Percentiles rank a stretch among this genome's conserved stretches.
phyloP scores from a whole-genome alignment of 2,113 vertebrate species.

The Etia nguti region DNA sequence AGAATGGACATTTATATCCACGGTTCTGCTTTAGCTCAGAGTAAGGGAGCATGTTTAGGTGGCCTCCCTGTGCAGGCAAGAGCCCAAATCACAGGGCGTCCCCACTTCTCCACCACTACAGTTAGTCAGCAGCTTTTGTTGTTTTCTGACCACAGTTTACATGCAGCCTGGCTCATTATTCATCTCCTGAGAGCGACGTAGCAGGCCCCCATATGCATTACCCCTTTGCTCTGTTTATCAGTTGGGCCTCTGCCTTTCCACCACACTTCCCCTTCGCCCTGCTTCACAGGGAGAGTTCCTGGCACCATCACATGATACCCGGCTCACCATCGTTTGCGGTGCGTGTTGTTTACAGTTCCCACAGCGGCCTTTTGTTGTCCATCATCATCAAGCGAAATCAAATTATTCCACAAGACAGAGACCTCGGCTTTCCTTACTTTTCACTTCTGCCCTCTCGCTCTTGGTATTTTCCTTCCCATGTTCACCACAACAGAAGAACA shows the following conservation, averaged over 20 bases:
- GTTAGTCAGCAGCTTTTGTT: constrained; percentile 72
- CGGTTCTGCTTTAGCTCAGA: constrained; percentile 1
- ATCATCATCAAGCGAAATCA: constrained; percentile 39
- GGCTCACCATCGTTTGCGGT: constrained; percentile 40
- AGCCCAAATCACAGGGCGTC: constrained; percentile 46
- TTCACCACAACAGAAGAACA: constrained; percentile 20
- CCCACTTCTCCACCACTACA: constrained; percentile 44
- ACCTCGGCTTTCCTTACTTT: background rate
- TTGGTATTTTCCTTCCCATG: background rate
- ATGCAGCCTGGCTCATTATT: constrained; percentile 59
- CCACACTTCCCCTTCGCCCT: constrained; percentile 30
- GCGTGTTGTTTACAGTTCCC: constrained; percentile 56
- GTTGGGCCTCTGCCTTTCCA: constrained; percentile 50
- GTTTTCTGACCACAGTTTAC: constrained; percentile 71
- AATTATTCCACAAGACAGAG: constrained; percentile 31
- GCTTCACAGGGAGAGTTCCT: constrained; percentile 44
- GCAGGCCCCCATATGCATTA: constrained; percentile 42
- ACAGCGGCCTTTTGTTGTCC: constrained; percentile 37
- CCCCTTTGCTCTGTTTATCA: constrained; percentile 62
- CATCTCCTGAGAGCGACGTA: constrained; percentile 49
- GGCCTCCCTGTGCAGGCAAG: constrained; percentile 21
- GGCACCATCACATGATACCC: constrained; percentile 50
- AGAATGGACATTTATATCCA: background rate
- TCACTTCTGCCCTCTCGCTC: background rate
- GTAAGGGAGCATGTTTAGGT: constrained; percentile 47